Base-by-base conservation (phyloP, 2,113 vertebrate genomes). In the Elephantulus edwardii region DNA sequence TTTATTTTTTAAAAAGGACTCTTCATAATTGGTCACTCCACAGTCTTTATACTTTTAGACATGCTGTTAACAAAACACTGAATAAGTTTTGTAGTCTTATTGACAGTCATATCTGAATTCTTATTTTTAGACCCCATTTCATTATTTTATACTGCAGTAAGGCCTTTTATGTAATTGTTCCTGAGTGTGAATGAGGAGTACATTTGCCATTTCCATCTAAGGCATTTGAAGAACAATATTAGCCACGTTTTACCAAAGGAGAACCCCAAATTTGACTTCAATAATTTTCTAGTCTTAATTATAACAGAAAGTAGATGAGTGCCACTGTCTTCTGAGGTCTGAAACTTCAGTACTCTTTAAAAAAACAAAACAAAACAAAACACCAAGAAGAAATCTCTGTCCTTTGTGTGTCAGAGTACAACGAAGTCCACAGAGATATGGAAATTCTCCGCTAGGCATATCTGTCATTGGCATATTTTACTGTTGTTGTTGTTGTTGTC, bases 41-140 rank as follows among this genome's bases (percentile, higher is more conserved):
- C 17, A 52, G 3, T 42, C 83, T 77, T 94, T 92, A 33, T 64
- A 11, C 38, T 89, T 93, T 92, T 87, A 84, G 6, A 77, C 84
- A 6, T 5, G 52, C 26, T 88, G 20, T 56, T 88, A 10, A 64
- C 77, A 72, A 4, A 85, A 82, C 1, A 75, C 54, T 16, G 44
- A 91, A 50, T 89, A 86, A 28, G 6, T 58, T 94, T 93, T 91
- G 11, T 14, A 75, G 38, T 89, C 54, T 81, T 13, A 62, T 28
- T 68, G 58, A 71, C 40, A 35, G 16, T 88, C 12, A 62, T 7
- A 82, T 30, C 20, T 91, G 52, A 91, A 60, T 77, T 33, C 56
- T 75, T 89, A 35, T 87, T 85, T 90, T n/a, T 80, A 86, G 70
- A 76, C 33, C 66, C 12, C 6, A 84, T 60, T 88, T 80, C 22